Conservation (phyloP, 2,113 vertebrate species). For the Etheostoma cragini region DNA sequence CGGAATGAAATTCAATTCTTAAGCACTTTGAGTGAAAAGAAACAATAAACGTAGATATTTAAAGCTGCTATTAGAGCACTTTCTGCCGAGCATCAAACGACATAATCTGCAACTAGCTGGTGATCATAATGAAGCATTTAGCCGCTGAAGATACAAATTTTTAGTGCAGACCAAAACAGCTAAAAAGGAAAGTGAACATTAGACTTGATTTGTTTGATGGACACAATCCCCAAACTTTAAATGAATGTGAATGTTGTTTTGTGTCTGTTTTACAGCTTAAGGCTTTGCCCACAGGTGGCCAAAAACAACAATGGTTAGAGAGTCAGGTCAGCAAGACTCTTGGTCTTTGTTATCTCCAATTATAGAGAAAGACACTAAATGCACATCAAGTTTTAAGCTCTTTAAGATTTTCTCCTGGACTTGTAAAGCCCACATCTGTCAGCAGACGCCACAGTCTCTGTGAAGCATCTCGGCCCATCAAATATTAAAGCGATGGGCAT, state of each 20-base stretch:
- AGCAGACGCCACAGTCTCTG: constrained; percentile 37
- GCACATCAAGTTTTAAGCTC: constrained; percentile 15
- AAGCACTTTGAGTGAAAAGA: neutral
- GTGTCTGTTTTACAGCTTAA: neutral
- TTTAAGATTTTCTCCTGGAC: constrained; percentile 4
- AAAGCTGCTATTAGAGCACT: neutral
- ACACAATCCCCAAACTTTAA: neutral
- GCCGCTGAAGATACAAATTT: neutral
- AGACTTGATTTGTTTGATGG: neutral
- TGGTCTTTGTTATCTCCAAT: neutral
- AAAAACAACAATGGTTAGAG: neutral
- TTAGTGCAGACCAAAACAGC: neutral
- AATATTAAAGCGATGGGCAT: constrained; percentile 69
- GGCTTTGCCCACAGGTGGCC: neutral
- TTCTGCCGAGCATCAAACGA: neutral
- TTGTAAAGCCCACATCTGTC: constrained; percentile 32
- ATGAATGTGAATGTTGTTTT: neutral
- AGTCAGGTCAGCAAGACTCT: neutral
- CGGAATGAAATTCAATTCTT: neutral
- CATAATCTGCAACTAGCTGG: neutral
- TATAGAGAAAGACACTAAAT: neutral
- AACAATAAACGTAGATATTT: neutral
- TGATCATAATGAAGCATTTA: neutral
- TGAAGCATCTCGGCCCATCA: constrained; percentile 58
- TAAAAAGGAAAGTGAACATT: neutral